A percentile compares a stretch with the other conserved stretches of the same genome.
Conservation (phyloP, 2,888 invertebrate genomes). For the Heliconius aoede region DNA sequence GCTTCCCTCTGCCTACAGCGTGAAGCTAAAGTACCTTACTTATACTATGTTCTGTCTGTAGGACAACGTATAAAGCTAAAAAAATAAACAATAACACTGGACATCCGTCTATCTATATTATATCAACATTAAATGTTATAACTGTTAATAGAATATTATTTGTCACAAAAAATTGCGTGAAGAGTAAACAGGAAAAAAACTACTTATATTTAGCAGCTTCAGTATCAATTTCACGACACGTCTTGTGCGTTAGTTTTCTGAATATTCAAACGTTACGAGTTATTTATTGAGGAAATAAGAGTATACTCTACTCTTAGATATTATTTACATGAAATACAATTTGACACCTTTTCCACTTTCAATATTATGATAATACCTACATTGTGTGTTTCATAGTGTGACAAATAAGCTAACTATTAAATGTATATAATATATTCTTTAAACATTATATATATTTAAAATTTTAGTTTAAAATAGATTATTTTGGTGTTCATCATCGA, state of each 20-base stretch:
- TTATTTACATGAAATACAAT: not conserved
- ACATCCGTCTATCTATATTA: not conserved
- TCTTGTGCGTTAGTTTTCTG: slow-evolving; percentile 7
- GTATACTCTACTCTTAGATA: slow-evolving; percentile 3
- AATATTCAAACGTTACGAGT: not conserved
- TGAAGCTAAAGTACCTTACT: too few species aligned
- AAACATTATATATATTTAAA: too few species aligned
- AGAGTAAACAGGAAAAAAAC: not conserved
- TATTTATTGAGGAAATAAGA: not conserved
- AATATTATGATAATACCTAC: not conserved
- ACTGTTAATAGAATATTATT: not conserved
- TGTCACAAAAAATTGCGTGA: not conserved
- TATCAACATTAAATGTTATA: not conserved
- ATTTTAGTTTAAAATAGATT: too few species aligned
- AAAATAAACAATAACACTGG: not conserved
- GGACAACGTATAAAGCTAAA: not conserved
- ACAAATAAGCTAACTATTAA: too few species aligned
- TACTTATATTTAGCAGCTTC: not conserved
- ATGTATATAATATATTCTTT: too few species aligned
- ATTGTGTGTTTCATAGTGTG: too few species aligned
- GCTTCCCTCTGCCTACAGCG: too few species aligned
- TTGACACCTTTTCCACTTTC: not conserved
- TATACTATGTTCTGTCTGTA: too few species aligned
- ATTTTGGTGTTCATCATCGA: too few species aligned
- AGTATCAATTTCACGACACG: slow-evolving; percentile 20